Conservation (phyloP, 2,113 vertebrate species). For the Pomatorhinus ruficollis region DNA sequence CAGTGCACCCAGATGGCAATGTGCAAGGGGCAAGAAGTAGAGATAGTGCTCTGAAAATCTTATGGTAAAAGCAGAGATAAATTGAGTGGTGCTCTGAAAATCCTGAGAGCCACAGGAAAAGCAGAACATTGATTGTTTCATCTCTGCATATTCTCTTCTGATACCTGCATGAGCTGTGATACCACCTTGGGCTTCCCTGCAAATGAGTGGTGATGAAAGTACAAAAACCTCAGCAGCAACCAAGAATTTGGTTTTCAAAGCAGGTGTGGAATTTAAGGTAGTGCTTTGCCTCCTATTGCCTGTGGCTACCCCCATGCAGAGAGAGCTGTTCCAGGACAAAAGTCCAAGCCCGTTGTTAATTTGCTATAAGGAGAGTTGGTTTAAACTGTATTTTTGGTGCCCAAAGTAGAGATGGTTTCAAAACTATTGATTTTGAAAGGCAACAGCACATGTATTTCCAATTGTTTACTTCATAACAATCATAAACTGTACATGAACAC, state of each 20-base stretch:
- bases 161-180: neutral
- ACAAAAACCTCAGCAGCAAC: neutral
- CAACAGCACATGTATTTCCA: neutral
- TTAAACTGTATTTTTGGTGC: neutral
- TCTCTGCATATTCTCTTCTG: neutral
- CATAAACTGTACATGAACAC: neutral
- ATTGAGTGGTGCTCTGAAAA: neutral
- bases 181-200: neutral
- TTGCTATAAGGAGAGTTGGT: neutral
- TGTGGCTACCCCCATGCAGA: neutral
- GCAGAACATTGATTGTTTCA: neutral
- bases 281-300: neutral
- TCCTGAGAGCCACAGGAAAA: neutral
- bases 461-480: neutral
- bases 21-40: neutral
- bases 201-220: neutral
- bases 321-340: neutral
- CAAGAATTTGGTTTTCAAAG: neutral
- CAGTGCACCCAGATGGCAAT: neutral
- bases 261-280: neutral
- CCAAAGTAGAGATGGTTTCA: neutral
- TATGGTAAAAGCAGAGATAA: neutral
- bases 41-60: neutral
- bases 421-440: neutral
- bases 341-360: accelerated